These are phyloP conservation scores for Pilophorus perplexus DNA, from an alignment of 2,888 invertebrate genomes.

Conservation along the genomic window DNA sequence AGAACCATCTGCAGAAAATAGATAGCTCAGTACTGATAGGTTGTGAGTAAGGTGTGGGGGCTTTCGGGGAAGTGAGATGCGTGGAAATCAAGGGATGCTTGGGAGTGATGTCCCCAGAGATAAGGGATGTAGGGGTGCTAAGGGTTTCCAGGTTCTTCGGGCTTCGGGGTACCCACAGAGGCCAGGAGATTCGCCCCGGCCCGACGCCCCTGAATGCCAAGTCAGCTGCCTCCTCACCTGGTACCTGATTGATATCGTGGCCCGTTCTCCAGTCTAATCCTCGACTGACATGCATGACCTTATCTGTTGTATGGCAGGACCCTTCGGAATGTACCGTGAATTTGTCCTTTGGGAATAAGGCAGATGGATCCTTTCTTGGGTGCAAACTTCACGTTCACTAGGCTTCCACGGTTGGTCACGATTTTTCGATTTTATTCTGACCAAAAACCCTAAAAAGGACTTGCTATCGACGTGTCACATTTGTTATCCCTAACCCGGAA, in stretches of 20 bases:
- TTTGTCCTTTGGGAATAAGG: slow-evolving; percentile 34
- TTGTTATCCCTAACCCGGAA: too few relatives aligned
- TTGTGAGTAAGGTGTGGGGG: too few relatives aligned
- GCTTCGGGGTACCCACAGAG: too few relatives aligned
- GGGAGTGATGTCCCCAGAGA: slow-evolving; percentile 18
- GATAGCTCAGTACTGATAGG: background rate
- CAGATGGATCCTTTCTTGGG: slow-evolving; percentile 9
- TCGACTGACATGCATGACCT: slow-evolving; percentile 33
- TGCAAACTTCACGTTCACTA: background rate
- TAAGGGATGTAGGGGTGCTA: slow-evolving; percentile 16
- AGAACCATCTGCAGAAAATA: background rate
- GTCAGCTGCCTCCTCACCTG: slow-evolving; percentile 1
- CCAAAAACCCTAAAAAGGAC: background rate
- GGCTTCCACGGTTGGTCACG: slow-evolving; percentile 7
- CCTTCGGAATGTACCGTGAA: slow-evolving; percentile 37
- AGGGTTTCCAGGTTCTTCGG: too few relatives aligned
- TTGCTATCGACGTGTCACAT: background rate
- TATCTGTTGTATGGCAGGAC: slow-evolving; percentile 21
- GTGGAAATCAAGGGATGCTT: slow-evolving; percentile 13
- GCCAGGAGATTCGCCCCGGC: slow-evolving; percentile 22
- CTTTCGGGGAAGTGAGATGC: slow-evolving; percentile 7
- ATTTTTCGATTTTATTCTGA: slow-evolving; percentile 14
- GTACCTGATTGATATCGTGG: slow-evolving; percentile 31
- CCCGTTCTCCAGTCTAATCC: slow-evolving; percentile 12
- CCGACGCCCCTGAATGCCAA: slow-evolving; percentile 19